These are phyloP conservation scores for Zosterops lateralis DNA, from an alignment of 2,113 vertebrate species.

Conservation along the genomic window DNA sequence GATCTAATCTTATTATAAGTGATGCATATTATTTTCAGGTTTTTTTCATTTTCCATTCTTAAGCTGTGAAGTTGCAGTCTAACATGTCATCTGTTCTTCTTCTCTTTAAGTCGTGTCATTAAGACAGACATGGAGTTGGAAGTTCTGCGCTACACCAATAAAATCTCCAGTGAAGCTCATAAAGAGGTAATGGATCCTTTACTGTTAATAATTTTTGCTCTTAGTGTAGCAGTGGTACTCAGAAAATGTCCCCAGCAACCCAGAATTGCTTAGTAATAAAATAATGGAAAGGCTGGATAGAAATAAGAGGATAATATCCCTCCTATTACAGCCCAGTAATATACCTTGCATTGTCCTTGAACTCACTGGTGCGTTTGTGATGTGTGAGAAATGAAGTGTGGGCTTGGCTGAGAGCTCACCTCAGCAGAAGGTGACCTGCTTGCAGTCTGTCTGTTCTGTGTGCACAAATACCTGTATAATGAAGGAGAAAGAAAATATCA, in stretches of 20 bases:
- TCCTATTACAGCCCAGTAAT: slow-evolving; percentile 36
- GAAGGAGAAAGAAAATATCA: background rate
- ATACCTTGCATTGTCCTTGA: slow-evolving; percentile 51
- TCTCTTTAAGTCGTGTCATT: slow-evolving; percentile 82
- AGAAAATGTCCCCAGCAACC: slow-evolving; percentile 42
- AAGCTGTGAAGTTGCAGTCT: slow-evolving; percentile 19
- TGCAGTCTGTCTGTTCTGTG: background rate
- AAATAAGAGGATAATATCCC: slow-evolving; percentile 55
- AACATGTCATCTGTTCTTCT: slow-evolving; percentile 9
- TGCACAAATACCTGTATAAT: background rate
- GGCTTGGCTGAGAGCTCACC: background rate
- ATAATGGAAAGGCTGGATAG: slow-evolving; percentile 44
- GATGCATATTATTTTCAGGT: background rate
- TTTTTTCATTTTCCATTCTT: background rate
- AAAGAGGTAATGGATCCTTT: slow-evolving; percentile 82
- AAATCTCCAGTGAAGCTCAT: slow-evolving; percentile 95
- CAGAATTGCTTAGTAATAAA: slow-evolving; percentile 55
- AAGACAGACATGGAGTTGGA: slow-evolving; percentile 98
- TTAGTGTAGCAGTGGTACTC: slow-evolving; percentile 11
- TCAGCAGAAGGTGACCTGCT: background rate
- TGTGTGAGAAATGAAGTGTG: background rate
- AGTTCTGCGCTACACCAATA: slow-evolving; percentile 94
- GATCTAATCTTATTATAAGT: background rate
- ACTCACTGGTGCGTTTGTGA: background rate
- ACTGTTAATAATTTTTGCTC: slow-evolving; percentile 59